Percentiles rank a stretch among this genome's conserved stretches.
Conservation (phyloP, 2,888 invertebrate genomes). For the Serrognathus titanus region DNA sequence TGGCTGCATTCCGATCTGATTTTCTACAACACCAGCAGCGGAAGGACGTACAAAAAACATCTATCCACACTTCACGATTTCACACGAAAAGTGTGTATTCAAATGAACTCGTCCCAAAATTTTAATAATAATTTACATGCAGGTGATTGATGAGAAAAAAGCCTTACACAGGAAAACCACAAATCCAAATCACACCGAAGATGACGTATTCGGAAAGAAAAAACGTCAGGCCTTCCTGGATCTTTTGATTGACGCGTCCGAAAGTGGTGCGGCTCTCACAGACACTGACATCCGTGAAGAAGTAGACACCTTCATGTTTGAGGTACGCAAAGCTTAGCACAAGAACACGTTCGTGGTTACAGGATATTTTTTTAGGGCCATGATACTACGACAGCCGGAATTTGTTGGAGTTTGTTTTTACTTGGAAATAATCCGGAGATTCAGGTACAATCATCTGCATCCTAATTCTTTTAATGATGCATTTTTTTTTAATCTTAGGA, state of each 20-base stretch:
- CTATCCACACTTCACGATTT: not conserved
- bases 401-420: slow-evolving; percentile 39
- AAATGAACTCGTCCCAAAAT: not conserved
- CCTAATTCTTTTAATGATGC: not conserved
- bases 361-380: slow-evolving; percentile 1
- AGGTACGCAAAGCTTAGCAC: not conserved
- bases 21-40: not conserved
- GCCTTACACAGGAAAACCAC: not conserved
- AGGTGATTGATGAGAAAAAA: not conserved
- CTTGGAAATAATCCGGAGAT: slow-evolving; percentile 42
- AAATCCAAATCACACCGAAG: not conserved
- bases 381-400: not conserved
- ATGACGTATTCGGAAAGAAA: slow-evolving; percentile 20
- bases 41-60: not conserved
- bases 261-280: slow-evolving; percentile 16
- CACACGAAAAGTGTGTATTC: not conserved
- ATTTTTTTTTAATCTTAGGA: slow-evolving; percentile 24
- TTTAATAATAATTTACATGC: not conserved
- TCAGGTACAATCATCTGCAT: slow-evolving; percentile 32
- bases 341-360: not conserved
- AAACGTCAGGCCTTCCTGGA: slow-evolving; percentile 35
- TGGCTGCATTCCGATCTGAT: slow-evolving; percentile 5
- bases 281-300: not conserved
- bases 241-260: slow-evolving; percentile 32
- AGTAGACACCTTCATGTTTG: slow-evolving; percentile 3